Conservation (phyloP, 2,888 invertebrate genomes). For the Drosophila formosana region DNA sequence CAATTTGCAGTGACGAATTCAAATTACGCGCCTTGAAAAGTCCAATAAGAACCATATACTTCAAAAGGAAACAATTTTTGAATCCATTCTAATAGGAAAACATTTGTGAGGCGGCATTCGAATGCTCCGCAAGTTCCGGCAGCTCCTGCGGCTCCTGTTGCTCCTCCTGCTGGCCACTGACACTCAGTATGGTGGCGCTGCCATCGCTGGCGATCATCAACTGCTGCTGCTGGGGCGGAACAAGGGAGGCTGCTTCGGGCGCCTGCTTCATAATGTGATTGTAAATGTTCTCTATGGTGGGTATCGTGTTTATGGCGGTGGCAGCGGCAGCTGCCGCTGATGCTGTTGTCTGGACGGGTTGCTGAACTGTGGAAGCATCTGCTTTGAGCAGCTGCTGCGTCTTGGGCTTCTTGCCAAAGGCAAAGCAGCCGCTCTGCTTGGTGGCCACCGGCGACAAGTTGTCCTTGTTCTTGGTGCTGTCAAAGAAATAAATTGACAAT, state of each 20-base stretch:
- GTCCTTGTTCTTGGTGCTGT: constrained; percentile 80
- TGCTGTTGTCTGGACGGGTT: constrained; percentile 16
- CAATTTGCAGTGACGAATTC: constrained; percentile 22
- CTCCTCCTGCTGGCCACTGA: constrained; percentile 2
- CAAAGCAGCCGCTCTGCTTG: constrained; percentile 81
- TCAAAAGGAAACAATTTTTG: too few species aligned
- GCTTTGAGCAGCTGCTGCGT: constrained; percentile 15
- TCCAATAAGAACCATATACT: too few species aligned
- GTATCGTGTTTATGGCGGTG: constrained; percentile 40
- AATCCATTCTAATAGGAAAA: constrained; percentile 19
- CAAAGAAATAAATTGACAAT: constrained; percentile 13
- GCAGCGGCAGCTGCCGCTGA: neutral
- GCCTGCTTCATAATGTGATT: constrained; percentile 64
- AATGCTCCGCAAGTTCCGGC: constrained; percentile 12
- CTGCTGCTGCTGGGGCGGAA: constrained; percentile 31
- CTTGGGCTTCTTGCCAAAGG: constrained; percentile 82
- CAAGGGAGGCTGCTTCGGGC: constrained; percentile 13
- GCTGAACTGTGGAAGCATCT: constrained; percentile 15
- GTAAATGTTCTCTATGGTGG: constrained; percentile 75
- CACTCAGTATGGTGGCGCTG: constrained; percentile 19
- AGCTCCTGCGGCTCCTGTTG: neutral
- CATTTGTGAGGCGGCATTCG: constrained; percentile 25
- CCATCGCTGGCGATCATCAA: constrained; percentile 28
- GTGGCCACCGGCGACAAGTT: constrained; percentile 82
- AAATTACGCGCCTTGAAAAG: constrained; percentile 37